Evolutionary conservation across 2,113 vertebrate genomes (phyloP).

Genomic region (Pelvicachromis taeniatus): DNA sequence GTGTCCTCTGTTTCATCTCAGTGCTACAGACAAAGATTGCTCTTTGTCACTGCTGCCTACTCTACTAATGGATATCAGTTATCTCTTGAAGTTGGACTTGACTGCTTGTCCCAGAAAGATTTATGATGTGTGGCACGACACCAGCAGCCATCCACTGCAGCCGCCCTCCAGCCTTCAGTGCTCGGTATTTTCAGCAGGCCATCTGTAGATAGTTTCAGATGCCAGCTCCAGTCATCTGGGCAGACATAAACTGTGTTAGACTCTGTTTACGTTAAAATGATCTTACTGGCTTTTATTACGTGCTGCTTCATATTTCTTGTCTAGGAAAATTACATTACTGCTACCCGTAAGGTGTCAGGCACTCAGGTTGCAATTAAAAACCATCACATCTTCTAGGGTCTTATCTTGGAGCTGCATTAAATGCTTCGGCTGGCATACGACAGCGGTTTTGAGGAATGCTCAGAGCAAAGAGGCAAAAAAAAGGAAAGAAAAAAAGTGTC

Average conservation of each 20-base stretch:
- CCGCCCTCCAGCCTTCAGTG: neutral
- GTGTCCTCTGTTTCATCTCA: neutral
- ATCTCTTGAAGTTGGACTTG: conserved; percentile 27
- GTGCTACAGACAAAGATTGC: neutral
- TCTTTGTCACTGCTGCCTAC: neutral
- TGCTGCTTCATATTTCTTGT: neutral
- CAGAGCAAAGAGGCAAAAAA: neutral
- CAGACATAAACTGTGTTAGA: neutral
- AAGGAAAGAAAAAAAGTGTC: neutral
- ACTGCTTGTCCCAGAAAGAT: conserved; percentile 37
- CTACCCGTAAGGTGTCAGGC: neutral
- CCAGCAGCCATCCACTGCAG: conserved; percentile 17
- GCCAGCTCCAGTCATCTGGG: conserved; percentile 20
- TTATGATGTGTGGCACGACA: conserved; percentile 34
- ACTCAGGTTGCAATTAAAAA: conserved; percentile 44
- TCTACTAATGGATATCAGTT: neutral
- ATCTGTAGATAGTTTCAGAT: conserved; percentile 30
- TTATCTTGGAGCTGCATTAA: conserved; percentile 13
- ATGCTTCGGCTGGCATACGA: conserved; percentile 3
- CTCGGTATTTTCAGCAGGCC: conserved; percentile 25
- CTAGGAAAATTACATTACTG: neutral
- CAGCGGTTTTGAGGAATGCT: neutral
- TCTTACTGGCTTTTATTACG: neutral
- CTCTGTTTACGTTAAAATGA: conserved; percentile 4
- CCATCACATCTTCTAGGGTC: neutral